A percentile compares a stretch with the other conserved stretches of the same genome.
Conservation (phyloP, 2,113 vertebrate genomes). For the Chaetodon auriga region DNA sequence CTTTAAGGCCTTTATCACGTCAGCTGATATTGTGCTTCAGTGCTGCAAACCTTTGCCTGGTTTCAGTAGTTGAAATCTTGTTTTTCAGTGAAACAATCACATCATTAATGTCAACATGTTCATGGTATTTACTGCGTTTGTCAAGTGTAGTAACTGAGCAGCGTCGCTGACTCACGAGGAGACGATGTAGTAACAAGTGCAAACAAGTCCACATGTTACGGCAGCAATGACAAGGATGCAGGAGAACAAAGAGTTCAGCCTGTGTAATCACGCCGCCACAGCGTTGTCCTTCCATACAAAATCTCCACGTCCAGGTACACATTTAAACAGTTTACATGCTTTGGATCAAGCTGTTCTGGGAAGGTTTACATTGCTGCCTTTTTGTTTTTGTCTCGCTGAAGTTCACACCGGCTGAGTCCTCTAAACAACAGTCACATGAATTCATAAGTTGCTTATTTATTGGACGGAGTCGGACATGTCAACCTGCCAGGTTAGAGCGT, state of each 20-base stretch:
- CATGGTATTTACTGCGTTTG: background rate
- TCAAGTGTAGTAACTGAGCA: background rate
- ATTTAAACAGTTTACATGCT: conserved; percentile 1
- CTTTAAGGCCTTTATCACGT: background rate
- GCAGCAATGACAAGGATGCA: background rate
- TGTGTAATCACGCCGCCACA: background rate
- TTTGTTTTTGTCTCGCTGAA: background rate
- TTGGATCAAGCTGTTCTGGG: background rate
- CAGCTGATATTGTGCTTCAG: too few species aligned
- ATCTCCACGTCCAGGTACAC: background rate
- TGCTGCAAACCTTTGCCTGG: too few species aligned
- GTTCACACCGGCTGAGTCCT: conserved; percentile 4
- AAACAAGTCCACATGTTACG: background rate
- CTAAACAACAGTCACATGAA: conserved; percentile 28
- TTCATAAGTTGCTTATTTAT: conserved; percentile 36
- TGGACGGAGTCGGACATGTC: conserved; percentile 19
- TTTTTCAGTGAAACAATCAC: background rate
- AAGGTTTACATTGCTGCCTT: conserved; percentile 5
- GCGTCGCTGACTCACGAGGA: conserved; percentile 18
- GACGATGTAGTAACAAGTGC: background rate
- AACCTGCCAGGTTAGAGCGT: conserved; percentile 18
- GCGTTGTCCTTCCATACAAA: background rate
- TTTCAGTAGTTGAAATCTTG: too few species aligned
- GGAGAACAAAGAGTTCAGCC: conserved; percentile 7
- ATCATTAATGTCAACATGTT: background rate